phyloP scores from a whole-genome alignment of 2,888 invertebrate species.

The Hedya salicella region DNA sequence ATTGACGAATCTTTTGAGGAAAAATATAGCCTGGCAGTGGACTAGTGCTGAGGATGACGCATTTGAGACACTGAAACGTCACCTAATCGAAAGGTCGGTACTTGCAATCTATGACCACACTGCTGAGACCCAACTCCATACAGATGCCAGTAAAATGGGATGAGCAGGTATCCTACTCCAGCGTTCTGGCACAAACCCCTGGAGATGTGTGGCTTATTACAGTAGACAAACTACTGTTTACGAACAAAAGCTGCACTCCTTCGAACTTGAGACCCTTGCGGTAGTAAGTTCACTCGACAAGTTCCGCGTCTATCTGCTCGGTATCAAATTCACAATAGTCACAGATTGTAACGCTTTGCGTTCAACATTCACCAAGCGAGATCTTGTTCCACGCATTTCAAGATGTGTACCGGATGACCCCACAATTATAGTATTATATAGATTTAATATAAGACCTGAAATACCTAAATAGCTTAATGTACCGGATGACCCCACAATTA shows the following conservation, averaged over 20 bases:
- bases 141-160: too few relatives aligned
- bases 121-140: too few relatives aligned
- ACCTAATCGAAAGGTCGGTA: constrained; percentile 46
- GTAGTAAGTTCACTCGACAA: constrained; percentile 39
- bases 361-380: constrained; percentile 29
- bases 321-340: constrained; percentile 41
- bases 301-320: constrained; percentile 44
- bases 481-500: too few relatives aligned
- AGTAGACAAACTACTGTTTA: too few relatives aligned
- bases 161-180: too few relatives aligned
- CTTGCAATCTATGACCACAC: too few relatives aligned
- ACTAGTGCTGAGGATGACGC: constrained; percentile 44
- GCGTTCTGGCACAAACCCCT: too few relatives aligned
- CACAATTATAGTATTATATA: too few relatives aligned
- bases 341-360: constrained; percentile 46
- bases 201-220: too few relatives aligned
- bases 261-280: constrained; percentile 33
- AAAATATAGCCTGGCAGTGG: constrained; percentile 42
- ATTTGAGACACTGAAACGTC: constrained; percentile 46
- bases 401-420: too few relatives aligned
- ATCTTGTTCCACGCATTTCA: constrained; percentile 41
- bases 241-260: constrained; percentile 39
- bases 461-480: too few relatives aligned
- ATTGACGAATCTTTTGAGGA: constrained; percentile 47
- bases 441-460: too few relatives aligned